Evolutionary conservation across 2,888 invertebrate species (phyloP).

Genomic region (Microctonus aethiopoides): DNA sequence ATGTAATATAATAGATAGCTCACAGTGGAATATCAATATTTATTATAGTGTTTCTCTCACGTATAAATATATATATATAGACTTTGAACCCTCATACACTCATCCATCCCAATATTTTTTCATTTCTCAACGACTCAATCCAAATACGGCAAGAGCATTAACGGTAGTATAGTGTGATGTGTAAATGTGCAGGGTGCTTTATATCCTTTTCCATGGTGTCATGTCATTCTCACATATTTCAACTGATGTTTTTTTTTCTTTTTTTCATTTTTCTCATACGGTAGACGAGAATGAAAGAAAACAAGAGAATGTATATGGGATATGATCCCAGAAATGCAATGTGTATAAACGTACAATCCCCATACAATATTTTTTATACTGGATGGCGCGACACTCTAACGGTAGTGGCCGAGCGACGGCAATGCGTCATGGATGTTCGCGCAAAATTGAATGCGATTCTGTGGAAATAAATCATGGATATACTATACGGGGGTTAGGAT

Average conservation of each 20-base stretch:
- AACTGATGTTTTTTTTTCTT: not conserved
- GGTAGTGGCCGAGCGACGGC: conserved; percentile 9
- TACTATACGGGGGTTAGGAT: not conserved
- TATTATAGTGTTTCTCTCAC: conserved; percentile 41
- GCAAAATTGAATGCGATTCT: conserved; percentile 45
- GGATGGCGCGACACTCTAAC: not conserved
- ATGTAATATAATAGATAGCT: conserved; percentile 37
- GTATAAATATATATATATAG: not conserved
- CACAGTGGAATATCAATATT: conserved; percentile 43
- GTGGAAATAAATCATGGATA: conserved; percentile 41
- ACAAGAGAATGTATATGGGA: not conserved
- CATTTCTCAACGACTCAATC: not conserved
- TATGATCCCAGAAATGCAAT: too few species aligned
- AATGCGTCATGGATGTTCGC: conserved; percentile 33
- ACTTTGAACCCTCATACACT: not conserved
- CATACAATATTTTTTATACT: not conserved
- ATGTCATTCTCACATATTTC: conserved; percentile 34
- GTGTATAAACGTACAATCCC: not conserved
- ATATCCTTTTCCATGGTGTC: conserved; percentile 29
- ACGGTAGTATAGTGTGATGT: too few species aligned
- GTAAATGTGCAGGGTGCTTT: not conserved
- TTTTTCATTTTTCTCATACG: conserved; percentile 4
- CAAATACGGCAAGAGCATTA: not conserved
- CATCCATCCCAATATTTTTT: conserved; percentile 9
- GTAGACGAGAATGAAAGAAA: not conserved